phyloP scores from a whole-genome alignment of 2,888 invertebrate species.

The Macrophya alboannulata region DNA sequence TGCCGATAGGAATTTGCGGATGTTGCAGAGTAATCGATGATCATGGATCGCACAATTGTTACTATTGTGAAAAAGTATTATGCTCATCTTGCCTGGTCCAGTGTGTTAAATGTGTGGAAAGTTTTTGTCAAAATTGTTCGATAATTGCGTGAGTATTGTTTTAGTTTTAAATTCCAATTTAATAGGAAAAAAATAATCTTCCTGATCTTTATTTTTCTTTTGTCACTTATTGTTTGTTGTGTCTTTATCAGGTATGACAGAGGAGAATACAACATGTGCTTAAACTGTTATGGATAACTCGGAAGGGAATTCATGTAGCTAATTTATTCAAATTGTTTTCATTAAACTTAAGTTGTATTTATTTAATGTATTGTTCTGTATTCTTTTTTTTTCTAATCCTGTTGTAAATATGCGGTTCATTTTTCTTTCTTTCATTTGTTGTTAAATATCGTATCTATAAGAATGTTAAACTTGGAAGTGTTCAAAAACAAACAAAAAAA shows the following conservation, averaged over 20 bases:
- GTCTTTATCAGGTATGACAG: slow-evolving; percentile 70
- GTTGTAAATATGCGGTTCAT: slow-evolving; percentile 13
- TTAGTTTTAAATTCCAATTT: slow-evolving; percentile 16
- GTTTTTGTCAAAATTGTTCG: slow-evolving; percentile 72
- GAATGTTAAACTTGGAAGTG: not conserved
- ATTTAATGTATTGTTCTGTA: not conserved
- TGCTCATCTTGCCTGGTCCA: slow-evolving; percentile 68
- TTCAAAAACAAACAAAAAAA: not conserved
- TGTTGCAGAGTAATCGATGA: slow-evolving; percentile 66
- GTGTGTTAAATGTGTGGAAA: slow-evolving; percentile 68
- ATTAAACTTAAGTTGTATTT: not conserved
- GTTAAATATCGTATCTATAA: not conserved
- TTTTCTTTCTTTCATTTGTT: not conserved
- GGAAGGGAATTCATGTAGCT: not conserved
- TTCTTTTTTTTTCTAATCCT: not conserved
- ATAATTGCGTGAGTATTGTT: slow-evolving; percentile 69
- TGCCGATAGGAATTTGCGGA: slow-evolving; percentile 65
- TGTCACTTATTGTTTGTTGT: slow-evolving; percentile 25
- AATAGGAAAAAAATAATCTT: not conserved
- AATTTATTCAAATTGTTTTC: not conserved
- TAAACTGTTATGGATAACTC: slow-evolving; percentile 70
- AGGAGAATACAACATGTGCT: slow-evolving; percentile 68
- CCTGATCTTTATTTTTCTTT: not conserved
- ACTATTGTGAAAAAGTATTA: slow-evolving; percentile 71
- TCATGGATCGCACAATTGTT: slow-evolving; percentile 65